Base-by-base conservation (phyloP, 2,888 invertebrate species). In the Dusona sp. region DNA sequence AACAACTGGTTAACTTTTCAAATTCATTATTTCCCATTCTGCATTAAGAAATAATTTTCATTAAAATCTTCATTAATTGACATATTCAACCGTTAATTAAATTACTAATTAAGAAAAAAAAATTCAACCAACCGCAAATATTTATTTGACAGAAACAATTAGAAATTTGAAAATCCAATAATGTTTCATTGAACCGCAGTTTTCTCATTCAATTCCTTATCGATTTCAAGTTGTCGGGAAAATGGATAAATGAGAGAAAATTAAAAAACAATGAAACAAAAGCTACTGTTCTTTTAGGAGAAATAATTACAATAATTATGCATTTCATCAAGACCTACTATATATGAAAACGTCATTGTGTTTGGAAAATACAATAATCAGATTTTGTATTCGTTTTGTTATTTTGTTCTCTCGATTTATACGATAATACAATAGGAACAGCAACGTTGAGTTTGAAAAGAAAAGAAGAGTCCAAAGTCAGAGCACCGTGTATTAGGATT, bases 371-470 rank as follows among this genome's bases (percentile, higher is more conserved):
- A 89, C 87, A 88, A 88, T 89, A 73, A 83, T 88, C 89, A 88
- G 87, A 88, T 87, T 89, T 70, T 87, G 83, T 79, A 85, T 73
- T 82, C 78, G 83, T 88, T 78, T 36, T 64, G 61, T 67, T 70
- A 36, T 75, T 79, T 83, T 33, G 48, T 74, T 67, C 22, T 68
- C 67, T 72, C 78, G 29, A 42, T 77, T 77, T 33, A 61, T 48
- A 87, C 83, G 88, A 84, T 87, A 87, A 88, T 85, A 90, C 84
- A 78, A 88, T 88, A 89, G 89, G 89, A 90, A 90, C 90, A 89
- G 88, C 87, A 88, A 89, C 75, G 83, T 89, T 87, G 80, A 86
- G 78, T 87, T 79, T 73, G 78, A 67, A 65, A 33, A 25, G n/a
- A 33, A 33, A 33, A 77, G 38, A 83, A 64, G 81, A 73, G 81